Evolutionary conservation across 2,888 invertebrate species (phyloP).

Genomic region (Orthonevra nobilis): DNA sequence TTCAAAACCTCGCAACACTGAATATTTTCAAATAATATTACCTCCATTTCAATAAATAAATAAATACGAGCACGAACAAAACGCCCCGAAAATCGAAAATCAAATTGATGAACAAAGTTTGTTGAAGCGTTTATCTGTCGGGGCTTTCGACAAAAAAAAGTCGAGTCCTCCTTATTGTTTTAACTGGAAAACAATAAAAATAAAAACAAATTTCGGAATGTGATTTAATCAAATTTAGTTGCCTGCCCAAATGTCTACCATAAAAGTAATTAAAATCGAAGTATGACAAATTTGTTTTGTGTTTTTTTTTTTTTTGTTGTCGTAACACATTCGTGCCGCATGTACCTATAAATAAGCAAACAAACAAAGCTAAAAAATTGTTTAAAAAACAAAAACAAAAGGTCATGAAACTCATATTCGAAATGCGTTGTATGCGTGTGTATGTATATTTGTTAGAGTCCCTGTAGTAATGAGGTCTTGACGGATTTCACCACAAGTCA

Average conservation of each 20-base stretch:
- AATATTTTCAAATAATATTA: no score
- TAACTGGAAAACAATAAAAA: no score
- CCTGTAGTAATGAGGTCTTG: conserved; percentile 72
- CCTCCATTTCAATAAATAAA: no score
- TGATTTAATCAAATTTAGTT: conserved; percentile 27
- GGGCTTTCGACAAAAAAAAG: no score
- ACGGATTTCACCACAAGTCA: conserved; percentile 69
- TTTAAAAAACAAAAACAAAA: conserved; percentile 22
- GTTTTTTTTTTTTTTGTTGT: not conserved
- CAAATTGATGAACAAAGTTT: no score
- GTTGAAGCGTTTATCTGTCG: no score
- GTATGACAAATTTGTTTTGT: conserved; percentile 4
- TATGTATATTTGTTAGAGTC: conserved; percentile 66
- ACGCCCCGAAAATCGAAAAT: no score
- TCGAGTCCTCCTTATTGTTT: no score
- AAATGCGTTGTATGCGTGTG: conserved; percentile 59
- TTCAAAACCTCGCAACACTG: no score
- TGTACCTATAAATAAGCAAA: not conserved
- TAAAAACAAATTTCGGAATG: conserved; percentile 12
- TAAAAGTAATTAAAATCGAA: conserved; percentile 9
- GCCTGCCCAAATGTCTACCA: conserved; percentile 26
- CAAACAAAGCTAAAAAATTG: conserved; percentile 5
- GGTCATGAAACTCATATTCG: conserved; percentile 39
- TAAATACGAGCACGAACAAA: no score
- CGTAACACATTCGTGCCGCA: not conserved